Percentiles rank a stretch among this genome's conserved stretches.
Evolutionary conservation across 1,140 invertebrate species (phyloP).

Genomic region (Heliothis virescens): DNA sequence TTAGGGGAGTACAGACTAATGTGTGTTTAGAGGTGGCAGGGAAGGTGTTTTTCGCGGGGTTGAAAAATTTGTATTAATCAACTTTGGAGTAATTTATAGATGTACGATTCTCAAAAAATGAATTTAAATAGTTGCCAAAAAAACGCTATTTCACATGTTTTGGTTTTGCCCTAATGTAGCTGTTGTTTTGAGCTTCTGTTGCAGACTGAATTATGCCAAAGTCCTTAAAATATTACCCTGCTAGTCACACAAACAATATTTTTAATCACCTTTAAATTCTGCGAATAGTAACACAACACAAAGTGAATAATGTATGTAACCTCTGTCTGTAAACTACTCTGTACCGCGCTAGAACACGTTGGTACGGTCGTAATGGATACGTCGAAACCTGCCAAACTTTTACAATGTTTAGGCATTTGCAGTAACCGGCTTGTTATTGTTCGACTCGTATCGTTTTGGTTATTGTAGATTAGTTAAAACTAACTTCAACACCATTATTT

Average conservation of each 20-base stretch:
- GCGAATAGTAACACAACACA: background rate
- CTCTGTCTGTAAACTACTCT: slow-evolving; percentile 48
- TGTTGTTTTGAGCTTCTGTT: too few relatives aligned
- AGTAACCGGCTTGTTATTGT: slow-evolving; percentile 45
- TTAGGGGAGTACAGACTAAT: slow-evolving; percentile 50
- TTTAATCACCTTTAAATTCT: too few relatives aligned
- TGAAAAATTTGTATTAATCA: too few relatives aligned
- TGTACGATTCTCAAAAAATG: too few relatives aligned
- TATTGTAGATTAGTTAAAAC: slow-evolving; percentile 12
- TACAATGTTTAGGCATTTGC: slow-evolving; percentile 50
- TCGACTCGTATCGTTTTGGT: slow-evolving; percentile 23
- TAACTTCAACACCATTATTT: slow-evolving; percentile 10
- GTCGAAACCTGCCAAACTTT: slow-evolving; percentile 63
- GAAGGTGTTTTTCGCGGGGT: too few relatives aligned
- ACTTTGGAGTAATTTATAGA: too few relatives aligned
- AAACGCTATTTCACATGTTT: too few relatives aligned
- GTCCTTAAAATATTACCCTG: too few relatives aligned
- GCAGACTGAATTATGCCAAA: too few relatives aligned
- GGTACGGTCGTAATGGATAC: slow-evolving; percentile 76
- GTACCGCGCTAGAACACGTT: slow-evolving; percentile 68
- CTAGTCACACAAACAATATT: too few relatives aligned
- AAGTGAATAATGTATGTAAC: background rate
- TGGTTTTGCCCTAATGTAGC: too few relatives aligned
- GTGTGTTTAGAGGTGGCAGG: background rate
- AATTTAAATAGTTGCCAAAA: too few relatives aligned